A percentile compares a stretch with the other conserved stretches of the same genome.
Evolutionary conservation across 2,888 invertebrate species (phyloP).

Genomic region (Scaptomyza tumidula): DNA sequence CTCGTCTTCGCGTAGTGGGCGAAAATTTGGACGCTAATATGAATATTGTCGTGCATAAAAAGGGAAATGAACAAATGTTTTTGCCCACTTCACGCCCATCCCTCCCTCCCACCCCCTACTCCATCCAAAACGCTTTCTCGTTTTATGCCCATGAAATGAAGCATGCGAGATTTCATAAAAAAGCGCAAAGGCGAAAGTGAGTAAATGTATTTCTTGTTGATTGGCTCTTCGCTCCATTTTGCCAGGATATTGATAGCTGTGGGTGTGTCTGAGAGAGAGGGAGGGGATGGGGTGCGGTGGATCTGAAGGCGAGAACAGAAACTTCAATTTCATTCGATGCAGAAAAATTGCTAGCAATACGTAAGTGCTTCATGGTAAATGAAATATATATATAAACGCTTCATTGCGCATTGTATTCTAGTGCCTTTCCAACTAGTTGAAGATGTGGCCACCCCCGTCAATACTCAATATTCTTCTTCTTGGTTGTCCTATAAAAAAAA

Average conservation of each 20-base stretch:
- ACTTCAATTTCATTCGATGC: slow-evolving; percentile 78
- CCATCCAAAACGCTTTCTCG: background rate
- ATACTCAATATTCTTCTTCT: background rate
- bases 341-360: slow-evolving; percentile 76
- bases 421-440: slow-evolving; percentile 10
- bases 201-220: slow-evolving; percentile 76
- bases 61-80: slow-evolving; percentile 74
- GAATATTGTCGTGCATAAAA: slow-evolving; percentile 72
- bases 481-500: no score
- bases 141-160: slow-evolving; percentile 65
- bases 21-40: slow-evolving; percentile 75
- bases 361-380: slow-evolving; percentile 77
- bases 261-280: background rate
- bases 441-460: slow-evolving; percentile 19
- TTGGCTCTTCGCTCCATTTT: slow-evolving; percentile 60
- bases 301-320: slow-evolving; percentile 26
- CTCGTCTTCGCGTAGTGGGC: slow-evolving; percentile 16
- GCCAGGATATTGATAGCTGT: slow-evolving; percentile 62
- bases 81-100: slow-evolving; percentile 12
- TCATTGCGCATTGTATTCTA: slow-evolving; percentile 57
- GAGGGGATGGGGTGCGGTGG: background rate
- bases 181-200: slow-evolving; percentile 53
- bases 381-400: slow-evolving; percentile 72
- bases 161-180: slow-evolving; percentile 75
- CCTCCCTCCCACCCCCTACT: background rate